Evolutionary conservation across 2,797 vertebrate genomes (phyloP), one percentile per base, ranked within the genome.

Genomic region (Pipistrellus kuhlii): DNA sequence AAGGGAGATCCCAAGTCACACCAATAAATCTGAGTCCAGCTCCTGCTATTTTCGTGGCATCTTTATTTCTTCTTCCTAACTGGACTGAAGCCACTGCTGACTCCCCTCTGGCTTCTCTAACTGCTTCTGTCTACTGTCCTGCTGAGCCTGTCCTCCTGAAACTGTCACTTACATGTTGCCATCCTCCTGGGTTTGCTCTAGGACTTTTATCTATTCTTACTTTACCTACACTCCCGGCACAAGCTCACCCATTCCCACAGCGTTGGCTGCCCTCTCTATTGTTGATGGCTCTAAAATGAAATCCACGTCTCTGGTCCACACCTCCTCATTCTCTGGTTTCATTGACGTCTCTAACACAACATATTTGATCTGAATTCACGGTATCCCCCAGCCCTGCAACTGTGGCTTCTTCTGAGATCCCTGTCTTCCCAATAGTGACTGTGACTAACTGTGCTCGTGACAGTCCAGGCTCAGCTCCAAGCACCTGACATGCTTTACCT

Each of bases 401-500:
- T 17, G 4, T n/a, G 62, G 30, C 51, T 82, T 85, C 25, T 80
- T 41, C 66, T 27, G 51, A 75, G 71, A 55, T 82, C n/a, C 48
- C 53, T 44, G 44, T 71, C 48, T 91, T 57, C 66, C 51, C 35
- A 59, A 64, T 17, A 59, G 18, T 59, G 72, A 87, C 59, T 2
- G 20, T 69, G 90, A 76, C 18, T 53, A 57, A 71, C 7, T 4
- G 12, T 44, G 8, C 57, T 83, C 27, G 6, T 38, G 48, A 35
- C 51, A 41, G n/a, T 55, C 38, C 41, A 77, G 93, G 76, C 93
- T 77, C 21, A 0, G 3, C 72, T 85, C 85, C 93, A 96, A 83
- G 68, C 15, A 81, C 30, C 20, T 66, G 59, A 48, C 41, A 12
- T 30, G 41, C n/a, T 82, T 93, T 55, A 80, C 66, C 64, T 84